phyloP scores from a whole-genome alignment of 2,797 vertebrate genomes.

The Trachurus trachurus region DNA sequence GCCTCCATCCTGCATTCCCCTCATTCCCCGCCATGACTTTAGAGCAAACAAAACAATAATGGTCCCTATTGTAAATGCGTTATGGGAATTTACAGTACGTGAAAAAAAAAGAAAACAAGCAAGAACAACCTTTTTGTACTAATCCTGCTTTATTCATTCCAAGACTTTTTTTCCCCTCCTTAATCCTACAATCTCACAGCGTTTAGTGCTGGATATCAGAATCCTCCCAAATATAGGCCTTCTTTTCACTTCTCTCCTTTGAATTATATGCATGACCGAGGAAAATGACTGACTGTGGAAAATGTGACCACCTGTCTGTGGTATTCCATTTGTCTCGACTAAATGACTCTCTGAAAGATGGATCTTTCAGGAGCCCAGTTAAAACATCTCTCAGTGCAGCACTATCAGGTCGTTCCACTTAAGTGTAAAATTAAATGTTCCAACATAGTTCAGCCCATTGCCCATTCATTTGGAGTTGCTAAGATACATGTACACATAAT shows the following conservation, averaged over 20 bases:
- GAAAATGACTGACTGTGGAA: conserved; percentile 69
- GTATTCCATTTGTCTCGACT: conserved; percentile 70
- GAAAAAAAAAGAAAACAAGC: neutral
- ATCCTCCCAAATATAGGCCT: conserved; percentile 35
- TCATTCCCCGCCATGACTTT: no score
- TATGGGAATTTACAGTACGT: neutral
- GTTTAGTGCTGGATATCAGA: conserved; percentile 38
- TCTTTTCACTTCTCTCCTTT: conserved; percentile 54
- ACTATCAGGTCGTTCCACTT: conserved; percentile 60
- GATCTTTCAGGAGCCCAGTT: conserved; percentile 73
- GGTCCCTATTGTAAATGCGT: neutral
- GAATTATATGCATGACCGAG: conserved; percentile 56
- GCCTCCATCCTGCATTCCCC: no score
- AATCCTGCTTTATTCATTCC: neutral
- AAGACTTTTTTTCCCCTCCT: neutral
- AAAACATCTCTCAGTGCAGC: conserved; percentile 75
- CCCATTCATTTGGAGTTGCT: conserved; percentile 73
- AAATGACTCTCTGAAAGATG: conserved; percentile 71
- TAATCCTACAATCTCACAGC: conserved; percentile 37
- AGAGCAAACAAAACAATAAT: neutral
- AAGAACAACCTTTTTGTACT: neutral
- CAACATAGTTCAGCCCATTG: conserved; percentile 66
- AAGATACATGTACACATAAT: conserved; percentile 74
- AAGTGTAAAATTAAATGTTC: conserved; percentile 73
- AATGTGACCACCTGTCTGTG: conserved; percentile 62